Evolutionary conservation across 2,888 invertebrate species (phyloP).

Genomic region (Scaptomyza cyrtandrae): DNA sequence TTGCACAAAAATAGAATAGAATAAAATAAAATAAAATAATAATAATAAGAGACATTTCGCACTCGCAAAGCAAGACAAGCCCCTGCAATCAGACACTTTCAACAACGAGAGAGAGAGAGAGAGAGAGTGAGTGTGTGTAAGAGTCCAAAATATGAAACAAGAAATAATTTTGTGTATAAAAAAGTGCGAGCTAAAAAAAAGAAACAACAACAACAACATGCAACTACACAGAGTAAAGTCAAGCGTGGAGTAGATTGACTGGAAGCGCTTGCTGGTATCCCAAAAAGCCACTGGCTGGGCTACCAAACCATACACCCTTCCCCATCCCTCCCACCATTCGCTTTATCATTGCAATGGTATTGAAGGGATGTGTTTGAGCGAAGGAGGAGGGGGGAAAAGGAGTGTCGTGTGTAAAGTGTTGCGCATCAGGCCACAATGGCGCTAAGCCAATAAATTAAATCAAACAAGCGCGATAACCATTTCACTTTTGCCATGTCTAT

Average conservation of each 20-base stretch:
- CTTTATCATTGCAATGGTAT: neutral
- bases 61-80: conserved; percentile 48
- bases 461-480: conserved; percentile 80
- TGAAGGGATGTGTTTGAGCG: too few relatives aligned
- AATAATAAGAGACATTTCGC: too few relatives aligned
- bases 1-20: too few relatives aligned
- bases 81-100: conserved; percentile 63
- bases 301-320: neutral
- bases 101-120: conserved; percentile 35
- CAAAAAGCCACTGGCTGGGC: conserved; percentile 61
- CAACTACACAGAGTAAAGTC: conserved; percentile 60
- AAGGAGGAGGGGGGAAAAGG: neutral
- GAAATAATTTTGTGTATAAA: conserved; percentile 43
- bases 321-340: neutral
- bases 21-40: too few relatives aligned
- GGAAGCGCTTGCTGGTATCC: conserved; percentile 56
- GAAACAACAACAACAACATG: conserved; percentile 47
- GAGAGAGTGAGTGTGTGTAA: neutral
- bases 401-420: conserved; percentile 70
- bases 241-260: conserved; percentile 65
- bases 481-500: conserved; percentile 74
- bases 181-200: conserved; percentile 44
- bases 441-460: conserved; percentile 82
- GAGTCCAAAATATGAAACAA: neutral
- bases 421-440: conserved; percentile 81